These are phyloP conservation scores for Stenoptilia bipunctidactyla DNA, from an alignment of 2,888 invertebrate genomes.

Conservation along the genomic window DNA sequence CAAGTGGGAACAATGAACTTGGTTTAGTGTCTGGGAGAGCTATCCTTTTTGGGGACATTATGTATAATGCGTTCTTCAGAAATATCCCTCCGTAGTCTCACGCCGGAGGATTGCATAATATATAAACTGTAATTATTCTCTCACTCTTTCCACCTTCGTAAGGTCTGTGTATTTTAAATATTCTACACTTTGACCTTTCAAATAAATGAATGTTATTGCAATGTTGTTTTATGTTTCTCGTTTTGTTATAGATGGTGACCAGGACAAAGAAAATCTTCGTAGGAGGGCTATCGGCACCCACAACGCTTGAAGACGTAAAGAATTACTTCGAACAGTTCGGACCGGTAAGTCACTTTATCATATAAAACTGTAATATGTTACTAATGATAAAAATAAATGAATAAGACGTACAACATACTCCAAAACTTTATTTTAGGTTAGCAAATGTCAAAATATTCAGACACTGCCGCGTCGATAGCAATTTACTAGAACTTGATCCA, in stretches of 20 bases:
- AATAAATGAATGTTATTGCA: conserved; percentile 10
- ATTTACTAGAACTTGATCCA: neutral
- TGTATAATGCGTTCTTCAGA: conserved; percentile 32
- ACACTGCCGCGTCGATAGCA: neutral
- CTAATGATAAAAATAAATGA: too few relatives aligned
- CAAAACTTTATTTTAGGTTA: too few relatives aligned
- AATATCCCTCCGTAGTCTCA: conserved; percentile 33
- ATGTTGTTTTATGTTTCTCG: conserved; percentile 12
- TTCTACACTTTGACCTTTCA: neutral
- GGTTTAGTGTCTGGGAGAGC: conserved; percentile 18
- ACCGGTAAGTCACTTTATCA: conserved; percentile 88
- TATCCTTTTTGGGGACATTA: conserved; percentile 19
- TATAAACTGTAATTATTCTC: conserved; percentile 51
- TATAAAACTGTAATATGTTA: too few relatives aligned
- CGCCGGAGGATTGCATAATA: conserved; percentile 46
- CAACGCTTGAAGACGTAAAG: conserved; percentile 99
- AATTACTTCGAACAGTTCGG: conserved; percentile 99
- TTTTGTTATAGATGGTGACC: conserved; percentile 94
- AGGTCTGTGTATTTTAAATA: conserved; percentile 22
- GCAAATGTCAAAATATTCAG: too few relatives aligned
- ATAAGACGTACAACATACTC: too few relatives aligned
- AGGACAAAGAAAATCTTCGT: conserved; percentile 99
- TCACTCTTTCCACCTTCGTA: conserved; percentile 25
- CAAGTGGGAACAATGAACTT: conserved; percentile 16
- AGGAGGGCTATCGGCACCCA: conserved; percentile 98